Percentiles rank a stretch among this genome's conserved stretches.
Conservation (phyloP, 1,140 invertebrate species). For the Acromyrmex heyeri region DNA sequence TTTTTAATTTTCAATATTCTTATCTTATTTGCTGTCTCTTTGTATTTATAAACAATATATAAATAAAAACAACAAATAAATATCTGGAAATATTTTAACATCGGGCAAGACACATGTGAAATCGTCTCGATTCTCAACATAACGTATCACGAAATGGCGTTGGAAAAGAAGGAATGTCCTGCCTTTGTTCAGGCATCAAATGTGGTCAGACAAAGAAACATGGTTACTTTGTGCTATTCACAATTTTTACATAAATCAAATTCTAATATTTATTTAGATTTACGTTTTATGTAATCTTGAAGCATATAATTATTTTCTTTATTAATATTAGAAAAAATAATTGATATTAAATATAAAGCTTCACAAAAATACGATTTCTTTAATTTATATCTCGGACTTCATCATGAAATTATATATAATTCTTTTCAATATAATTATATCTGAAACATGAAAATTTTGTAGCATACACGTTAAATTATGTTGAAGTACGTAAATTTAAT, state of each 20-base stretch:
- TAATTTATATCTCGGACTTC: neutral
- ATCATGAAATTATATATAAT: neutral
- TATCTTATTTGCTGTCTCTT: neutral
- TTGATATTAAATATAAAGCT: neutral
- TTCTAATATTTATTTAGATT: neutral
- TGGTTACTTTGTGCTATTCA: neutral
- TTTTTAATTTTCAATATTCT: neutral
- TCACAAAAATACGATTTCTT: neutral
- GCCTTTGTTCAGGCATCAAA: neutral
- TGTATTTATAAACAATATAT: neutral
- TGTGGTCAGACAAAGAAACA: neutral
- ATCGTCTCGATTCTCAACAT: neutral
- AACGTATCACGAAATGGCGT: constrained; percentile 19
- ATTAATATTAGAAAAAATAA: neutral
- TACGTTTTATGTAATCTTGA: neutral
- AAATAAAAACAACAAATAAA: too few relatives aligned
- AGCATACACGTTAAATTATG: neutral
- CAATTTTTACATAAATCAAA: neutral
- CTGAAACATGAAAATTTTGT: neutral
- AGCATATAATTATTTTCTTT: neutral
- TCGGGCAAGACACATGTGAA: neutral
- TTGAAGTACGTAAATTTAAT: neutral
- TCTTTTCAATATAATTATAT: neutral
- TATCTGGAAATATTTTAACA: neutral
- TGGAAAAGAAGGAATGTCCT: neutral